These are phyloP conservation scores for Drosophila phalerata DNA, from an alignment of 2,888 invertebrate genomes.

Conservation along the genomic window DNA sequence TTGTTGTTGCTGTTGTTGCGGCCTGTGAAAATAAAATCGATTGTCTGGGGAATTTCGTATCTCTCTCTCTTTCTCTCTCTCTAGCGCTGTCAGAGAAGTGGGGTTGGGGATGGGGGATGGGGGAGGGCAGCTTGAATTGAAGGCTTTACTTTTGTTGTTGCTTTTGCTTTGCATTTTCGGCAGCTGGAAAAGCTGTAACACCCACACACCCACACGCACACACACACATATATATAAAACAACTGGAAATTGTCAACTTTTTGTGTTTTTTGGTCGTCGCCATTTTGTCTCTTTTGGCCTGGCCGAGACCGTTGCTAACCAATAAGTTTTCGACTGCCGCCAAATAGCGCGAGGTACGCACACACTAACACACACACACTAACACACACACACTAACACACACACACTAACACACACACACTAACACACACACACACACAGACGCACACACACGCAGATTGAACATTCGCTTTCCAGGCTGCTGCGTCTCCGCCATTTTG, in stretches of 20 bases:
- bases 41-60: constrained; percentile 33
- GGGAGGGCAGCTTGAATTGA: not conserved
- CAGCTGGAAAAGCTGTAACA: constrained; percentile 51
- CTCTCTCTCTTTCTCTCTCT: not conserved
- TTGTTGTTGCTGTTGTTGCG: constrained; percentile 15
- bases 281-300: constrained; percentile 26
- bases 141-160: constrained; percentile 22
- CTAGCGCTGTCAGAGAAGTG: not conserved
- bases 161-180: constrained; percentile 59
- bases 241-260: constrained; percentile 63
- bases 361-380: constrained; percentile 16
- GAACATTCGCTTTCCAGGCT: constrained; percentile 39
- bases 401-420: constrained; percentile 1
- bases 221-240: constrained; percentile 2
- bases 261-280: constrained; percentile 13
- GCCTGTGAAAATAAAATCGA: constrained; percentile 48
- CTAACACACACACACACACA: not conserved
- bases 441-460: constrained; percentile 1
- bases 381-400: not conserved
- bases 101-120: not conserved
- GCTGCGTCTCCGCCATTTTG: constrained; percentile 74
- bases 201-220: constrained; percentile 33
- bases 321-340: constrained; percentile 74
- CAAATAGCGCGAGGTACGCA: constrained; percentile 72
- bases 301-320: constrained; percentile 62